Percentiles rank a stretch among this genome's conserved stretches.
Evolutionary conservation across 2,888 invertebrate genomes (phyloP).

Genomic region (Mimachlamys varia): DNA sequence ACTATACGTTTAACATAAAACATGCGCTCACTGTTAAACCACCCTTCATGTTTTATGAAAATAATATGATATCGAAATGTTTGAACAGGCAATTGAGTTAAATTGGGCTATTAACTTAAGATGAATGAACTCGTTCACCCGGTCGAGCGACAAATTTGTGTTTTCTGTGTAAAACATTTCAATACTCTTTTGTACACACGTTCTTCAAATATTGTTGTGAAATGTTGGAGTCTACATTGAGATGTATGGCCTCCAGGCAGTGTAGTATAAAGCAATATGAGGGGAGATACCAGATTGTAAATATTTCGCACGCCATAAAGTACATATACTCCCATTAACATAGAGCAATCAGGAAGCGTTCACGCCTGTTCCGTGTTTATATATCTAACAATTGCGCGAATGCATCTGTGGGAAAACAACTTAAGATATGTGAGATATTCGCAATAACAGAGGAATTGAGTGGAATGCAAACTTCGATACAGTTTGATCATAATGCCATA

Average conservation of each 20-base stretch:
- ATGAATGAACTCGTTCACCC: conserved; percentile 8
- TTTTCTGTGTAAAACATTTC: background rate
- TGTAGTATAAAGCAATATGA: background rate
- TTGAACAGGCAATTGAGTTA: conserved; percentile 16
- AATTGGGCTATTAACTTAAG: conserved; percentile 24
- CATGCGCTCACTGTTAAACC: background rate
- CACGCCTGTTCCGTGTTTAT: too few species aligned
- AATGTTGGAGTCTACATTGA: background rate
- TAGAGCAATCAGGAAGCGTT: too few species aligned
- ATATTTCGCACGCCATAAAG: too few species aligned
- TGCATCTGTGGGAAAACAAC: too few species aligned
- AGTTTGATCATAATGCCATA: too few species aligned
- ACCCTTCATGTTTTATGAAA: background rate
- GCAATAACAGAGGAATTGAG: too few species aligned
- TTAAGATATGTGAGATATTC: too few species aligned
- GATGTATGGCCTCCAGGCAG: background rate
- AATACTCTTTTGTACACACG: background rate
- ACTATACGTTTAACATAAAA: background rate
- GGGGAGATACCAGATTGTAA: too few species aligned
- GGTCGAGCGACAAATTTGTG: background rate
- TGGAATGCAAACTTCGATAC: too few species aligned
- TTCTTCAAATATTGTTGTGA: background rate
- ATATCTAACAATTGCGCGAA: too few species aligned
- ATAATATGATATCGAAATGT: background rate
- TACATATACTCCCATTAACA: too few species aligned